Percentiles rank a stretch among this genome's conserved stretches.
Evolutionary conservation across 2,888 invertebrate genomes (phyloP).

Genomic region (Venustoraphidia nigricollis): DNA sequence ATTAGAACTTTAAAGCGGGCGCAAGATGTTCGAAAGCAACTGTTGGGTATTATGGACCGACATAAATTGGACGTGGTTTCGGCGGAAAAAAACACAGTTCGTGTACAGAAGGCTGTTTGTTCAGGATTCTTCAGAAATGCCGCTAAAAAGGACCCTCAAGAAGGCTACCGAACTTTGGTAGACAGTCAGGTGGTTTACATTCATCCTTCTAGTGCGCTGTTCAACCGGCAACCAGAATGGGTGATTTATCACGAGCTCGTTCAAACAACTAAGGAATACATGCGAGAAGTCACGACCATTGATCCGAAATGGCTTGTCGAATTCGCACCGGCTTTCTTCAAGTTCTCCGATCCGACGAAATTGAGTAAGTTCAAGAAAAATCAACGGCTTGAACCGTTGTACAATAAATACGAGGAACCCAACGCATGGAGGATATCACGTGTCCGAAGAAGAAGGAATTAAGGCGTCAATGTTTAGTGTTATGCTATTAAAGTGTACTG

Average conservation of each 20-base stretch:
- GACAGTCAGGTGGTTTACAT: conserved; percentile 98
- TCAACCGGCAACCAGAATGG: conserved; percentile 98
- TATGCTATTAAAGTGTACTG: neutral
- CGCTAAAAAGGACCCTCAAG: conserved; percentile 98
- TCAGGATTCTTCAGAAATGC: conserved; percentile 98
- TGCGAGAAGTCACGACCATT: conserved; percentile 94
- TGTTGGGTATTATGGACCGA: conserved; percentile 94
- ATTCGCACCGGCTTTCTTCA: conserved; percentile 98
- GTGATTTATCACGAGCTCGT: conserved; percentile 98
- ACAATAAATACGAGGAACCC: conserved; percentile 98
- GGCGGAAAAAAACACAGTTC: conserved; percentile 87
- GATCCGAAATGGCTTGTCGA: conserved; percentile 98
- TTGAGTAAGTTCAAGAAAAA: conserved; percentile 98
- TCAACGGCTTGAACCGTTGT: conserved; percentile 91
- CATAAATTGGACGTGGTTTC: conserved; percentile 94
- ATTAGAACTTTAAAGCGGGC: conserved; percentile 91
- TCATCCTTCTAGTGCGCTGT: conserved; percentile 94
- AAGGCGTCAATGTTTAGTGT: conserved; percentile 19
- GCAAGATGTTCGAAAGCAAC: conserved; percentile 94
- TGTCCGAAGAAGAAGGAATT: conserved; percentile 76
- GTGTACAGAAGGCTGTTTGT: conserved; percentile 95
- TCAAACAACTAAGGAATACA: conserved; percentile 97
- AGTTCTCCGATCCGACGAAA: conserved; percentile 96
- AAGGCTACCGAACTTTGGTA: conserved; percentile 91
- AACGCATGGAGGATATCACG: conserved; percentile 98